A percentile compares a stretch with the other conserved stretches of the same genome.
Conservation (phyloP, 2,888 invertebrate genomes). For the Auanema sp. region DNA sequence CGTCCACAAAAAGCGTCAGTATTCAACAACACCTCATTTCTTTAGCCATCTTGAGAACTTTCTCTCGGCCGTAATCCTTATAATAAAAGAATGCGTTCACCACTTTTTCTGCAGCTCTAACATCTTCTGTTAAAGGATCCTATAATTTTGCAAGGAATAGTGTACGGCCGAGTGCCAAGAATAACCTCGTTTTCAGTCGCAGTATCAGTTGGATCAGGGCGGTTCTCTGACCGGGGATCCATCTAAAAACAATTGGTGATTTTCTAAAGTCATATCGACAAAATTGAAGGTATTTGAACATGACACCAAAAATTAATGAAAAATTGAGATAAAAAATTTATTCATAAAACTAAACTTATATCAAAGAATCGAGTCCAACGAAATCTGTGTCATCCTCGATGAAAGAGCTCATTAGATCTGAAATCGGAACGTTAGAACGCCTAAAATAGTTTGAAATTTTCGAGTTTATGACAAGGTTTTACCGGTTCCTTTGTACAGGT, state of each 20-base stretch:
- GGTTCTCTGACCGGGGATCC: neutral
- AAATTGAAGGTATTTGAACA: too few relatives aligned
- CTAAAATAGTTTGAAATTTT: too few relatives aligned
- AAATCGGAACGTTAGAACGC: too few relatives aligned
- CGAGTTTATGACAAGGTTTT: too few relatives aligned
- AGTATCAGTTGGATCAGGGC: neutral
- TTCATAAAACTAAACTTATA: too few relatives aligned
- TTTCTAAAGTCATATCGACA: neutral
- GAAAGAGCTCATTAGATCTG: too few relatives aligned
- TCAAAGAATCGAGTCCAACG: too few relatives aligned
- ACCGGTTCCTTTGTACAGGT: too few relatives aligned
- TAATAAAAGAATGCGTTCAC: constrained; percentile 55
- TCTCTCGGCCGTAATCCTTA: constrained; percentile 34
- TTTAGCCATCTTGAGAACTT: constrained; percentile 24
- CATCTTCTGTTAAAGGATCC: constrained; percentile 24
- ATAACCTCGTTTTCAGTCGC: neutral
- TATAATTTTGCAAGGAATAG: neutral
- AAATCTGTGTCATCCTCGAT: too few relatives aligned
- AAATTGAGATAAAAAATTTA: too few relatives aligned
- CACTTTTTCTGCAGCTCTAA: constrained; percentile 43
- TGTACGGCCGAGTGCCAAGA: neutral
- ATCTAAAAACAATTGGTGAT: neutral
- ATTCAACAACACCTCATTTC: constrained; percentile 27
- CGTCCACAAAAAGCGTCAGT: too few relatives aligned
- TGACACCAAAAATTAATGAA: too few relatives aligned